A percentile compares a stretch with the other conserved stretches of the same genome.
These are phyloP conservation scores for Cerceris ruficornis DNA, from an alignment of 2,888 invertebrate genomes.

Conservation along the genomic window DNA sequence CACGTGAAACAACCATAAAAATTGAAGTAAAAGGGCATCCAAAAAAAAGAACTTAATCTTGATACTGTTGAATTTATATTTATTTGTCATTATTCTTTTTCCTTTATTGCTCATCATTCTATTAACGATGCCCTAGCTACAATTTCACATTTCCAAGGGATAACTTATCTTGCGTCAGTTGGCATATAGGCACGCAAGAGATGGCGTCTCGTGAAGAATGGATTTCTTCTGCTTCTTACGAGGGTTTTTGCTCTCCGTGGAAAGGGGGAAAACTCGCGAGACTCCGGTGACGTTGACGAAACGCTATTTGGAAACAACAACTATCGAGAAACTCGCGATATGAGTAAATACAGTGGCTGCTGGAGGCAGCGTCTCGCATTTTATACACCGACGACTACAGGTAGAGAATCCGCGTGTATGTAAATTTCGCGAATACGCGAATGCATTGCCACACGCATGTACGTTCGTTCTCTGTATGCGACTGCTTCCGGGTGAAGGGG, in stretches of 20 bases:
- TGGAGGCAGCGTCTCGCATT: conserved; percentile 64
- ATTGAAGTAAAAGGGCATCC: no score
- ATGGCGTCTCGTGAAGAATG: conserved; percentile 58
- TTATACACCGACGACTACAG: conserved; percentile 37
- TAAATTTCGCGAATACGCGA: conserved; percentile 41
- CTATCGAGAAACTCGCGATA: conserved; percentile 71
- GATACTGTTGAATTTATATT: background rate
- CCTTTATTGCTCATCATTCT: background rate
- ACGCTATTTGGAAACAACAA: conserved; percentile 71
- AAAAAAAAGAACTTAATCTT: no score
- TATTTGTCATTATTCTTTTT: background rate
- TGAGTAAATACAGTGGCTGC: conserved; percentile 69
- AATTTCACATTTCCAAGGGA: conserved; percentile 39
- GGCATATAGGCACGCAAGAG: conserved; percentile 37
- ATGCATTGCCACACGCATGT: conserved; percentile 28
- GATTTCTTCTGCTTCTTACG: conserved; percentile 47
- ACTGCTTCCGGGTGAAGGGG: conserved; percentile 57
- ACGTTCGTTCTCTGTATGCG: conserved; percentile 15
- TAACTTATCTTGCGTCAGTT: conserved; percentile 52
- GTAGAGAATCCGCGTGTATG: conserved; percentile 25
- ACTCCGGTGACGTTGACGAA: conserved; percentile 72
- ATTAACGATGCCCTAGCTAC: conserved; percentile 14
- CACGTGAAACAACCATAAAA: no score
- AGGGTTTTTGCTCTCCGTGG: conserved; percentile 50
- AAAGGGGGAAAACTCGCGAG: conserved; percentile 37